These are phyloP conservation scores for Silurus asotus DNA, from an alignment of 2,113 vertebrate species.

Conservation along the genomic window DNA sequence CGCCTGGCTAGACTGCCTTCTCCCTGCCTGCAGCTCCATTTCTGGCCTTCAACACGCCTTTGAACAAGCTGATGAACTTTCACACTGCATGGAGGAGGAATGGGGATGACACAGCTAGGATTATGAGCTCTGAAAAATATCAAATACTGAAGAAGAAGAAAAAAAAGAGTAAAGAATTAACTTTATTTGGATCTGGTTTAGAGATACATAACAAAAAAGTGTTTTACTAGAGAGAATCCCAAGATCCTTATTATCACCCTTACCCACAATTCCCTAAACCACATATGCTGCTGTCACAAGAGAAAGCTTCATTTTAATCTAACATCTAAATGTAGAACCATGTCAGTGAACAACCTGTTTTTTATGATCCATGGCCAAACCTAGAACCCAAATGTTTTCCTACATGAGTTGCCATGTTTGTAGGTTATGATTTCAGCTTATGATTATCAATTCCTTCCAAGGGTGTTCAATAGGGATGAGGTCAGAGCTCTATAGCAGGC, in stretches of 20 bases:
- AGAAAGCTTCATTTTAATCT: not conserved
- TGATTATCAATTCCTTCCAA: too few relatives aligned
- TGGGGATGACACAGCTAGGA: not conserved
- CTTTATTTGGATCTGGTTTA: not conserved
- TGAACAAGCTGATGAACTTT: not conserved
- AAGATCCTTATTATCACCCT: not conserved
- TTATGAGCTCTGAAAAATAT: not conserved
- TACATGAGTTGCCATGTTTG: not conserved
- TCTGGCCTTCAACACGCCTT: constrained; percentile 24
- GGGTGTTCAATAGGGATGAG: too few relatives aligned
- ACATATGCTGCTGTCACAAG: not conserved
- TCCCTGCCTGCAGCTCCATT: constrained; percentile 49
- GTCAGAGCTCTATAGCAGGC: too few relatives aligned
- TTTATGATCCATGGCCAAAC: not conserved
- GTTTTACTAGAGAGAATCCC: not conserved
- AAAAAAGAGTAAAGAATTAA: not conserved
- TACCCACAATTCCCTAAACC: not conserved
- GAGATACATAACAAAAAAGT: not conserved
- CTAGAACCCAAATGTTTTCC: not conserved
- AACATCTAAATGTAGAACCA: not conserved
- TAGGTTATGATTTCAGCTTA: not conserved
- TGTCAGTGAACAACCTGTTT: not conserved
- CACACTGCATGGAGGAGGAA: not conserved
- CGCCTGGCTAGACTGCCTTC: constrained; percentile 32
- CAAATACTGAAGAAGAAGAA: not conserved